Percentiles rank a stretch among this genome's conserved stretches.
Conservation (phyloP, 1,140 invertebrate genomes). For the Maconellicoccus hirsutus region DNA sequence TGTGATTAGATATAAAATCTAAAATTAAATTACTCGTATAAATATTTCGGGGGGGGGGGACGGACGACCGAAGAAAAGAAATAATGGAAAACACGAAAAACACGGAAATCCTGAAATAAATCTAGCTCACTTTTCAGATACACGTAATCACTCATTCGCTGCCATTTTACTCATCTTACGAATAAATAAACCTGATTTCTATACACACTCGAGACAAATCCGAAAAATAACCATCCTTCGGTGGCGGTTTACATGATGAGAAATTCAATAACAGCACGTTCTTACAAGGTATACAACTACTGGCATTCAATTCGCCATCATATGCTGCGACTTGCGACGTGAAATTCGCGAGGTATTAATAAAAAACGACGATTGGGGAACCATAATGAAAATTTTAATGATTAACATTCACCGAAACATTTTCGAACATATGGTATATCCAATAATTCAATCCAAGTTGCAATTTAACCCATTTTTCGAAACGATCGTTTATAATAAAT, state of each 20-base stretch:
- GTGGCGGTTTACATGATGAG: background rate
- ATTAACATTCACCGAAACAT: background rate
- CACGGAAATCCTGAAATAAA: too few species aligned
- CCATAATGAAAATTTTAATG: background rate
- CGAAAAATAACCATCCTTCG: too few species aligned
- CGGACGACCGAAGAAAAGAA: too few species aligned
- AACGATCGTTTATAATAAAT: background rate
- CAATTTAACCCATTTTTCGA: background rate
- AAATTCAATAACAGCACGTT: background rate
- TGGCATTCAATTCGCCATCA: background rate
- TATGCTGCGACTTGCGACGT: background rate
- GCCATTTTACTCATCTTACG: too few species aligned
- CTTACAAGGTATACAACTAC: background rate
- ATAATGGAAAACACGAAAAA: too few species aligned
- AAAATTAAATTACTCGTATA: too few species aligned
- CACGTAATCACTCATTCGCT: too few species aligned
- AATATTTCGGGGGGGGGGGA: too few species aligned
- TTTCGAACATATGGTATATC: background rate
- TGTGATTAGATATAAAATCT: too few species aligned
- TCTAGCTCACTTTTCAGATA: too few species aligned
- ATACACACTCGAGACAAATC: too few species aligned
- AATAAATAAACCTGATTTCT: too few species aligned
- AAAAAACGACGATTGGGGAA: background rate
- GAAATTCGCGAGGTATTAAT: background rate
- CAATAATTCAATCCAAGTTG: slow-evolving; percentile 1